Conservation (phyloP, 1,140 invertebrate genomes). For the Atta colombica region DNA sequence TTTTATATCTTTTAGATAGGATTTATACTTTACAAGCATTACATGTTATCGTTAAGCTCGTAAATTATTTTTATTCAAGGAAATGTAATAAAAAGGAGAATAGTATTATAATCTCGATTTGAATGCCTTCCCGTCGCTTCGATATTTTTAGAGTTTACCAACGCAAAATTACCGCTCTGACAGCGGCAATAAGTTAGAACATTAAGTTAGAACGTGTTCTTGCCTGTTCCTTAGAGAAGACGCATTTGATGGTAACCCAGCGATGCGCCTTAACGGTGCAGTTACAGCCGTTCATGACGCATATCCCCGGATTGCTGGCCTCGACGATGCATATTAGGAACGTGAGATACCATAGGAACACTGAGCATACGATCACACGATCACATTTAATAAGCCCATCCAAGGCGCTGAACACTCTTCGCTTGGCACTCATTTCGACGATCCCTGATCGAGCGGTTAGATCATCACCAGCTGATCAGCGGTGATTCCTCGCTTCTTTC, state of each 20-base stretch:
- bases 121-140: neutral
- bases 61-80: neutral
- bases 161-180: neutral
- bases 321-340: constrained; percentile 70
- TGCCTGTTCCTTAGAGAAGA: constrained; percentile 88
- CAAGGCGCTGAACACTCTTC: constrained; percentile 66
- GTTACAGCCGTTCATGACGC: constrained; percentile 88
- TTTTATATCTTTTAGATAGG: neutral
- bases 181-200: constrained; percentile 20
- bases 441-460: constrained; percentile 62
- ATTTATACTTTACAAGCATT: neutral
- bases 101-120: neutral
- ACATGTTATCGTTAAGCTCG: neutral
- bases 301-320: constrained; percentile 84
- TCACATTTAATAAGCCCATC: constrained; percentile 74
- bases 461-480: constrained; percentile 57
- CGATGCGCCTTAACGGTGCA: constrained; percentile 87
- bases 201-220: constrained; percentile 32
- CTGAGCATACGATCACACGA: constrained; percentile 80
- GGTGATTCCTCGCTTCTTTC: neutral
- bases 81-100: neutral
- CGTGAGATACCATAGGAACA: constrained; percentile 79
- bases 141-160: constrained; percentile 8
- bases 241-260: constrained; percentile 89
- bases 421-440: constrained; percentile 58